Conservation (phyloP, 1,140 invertebrate genomes). For the Cheumatopsyche charites region DNA sequence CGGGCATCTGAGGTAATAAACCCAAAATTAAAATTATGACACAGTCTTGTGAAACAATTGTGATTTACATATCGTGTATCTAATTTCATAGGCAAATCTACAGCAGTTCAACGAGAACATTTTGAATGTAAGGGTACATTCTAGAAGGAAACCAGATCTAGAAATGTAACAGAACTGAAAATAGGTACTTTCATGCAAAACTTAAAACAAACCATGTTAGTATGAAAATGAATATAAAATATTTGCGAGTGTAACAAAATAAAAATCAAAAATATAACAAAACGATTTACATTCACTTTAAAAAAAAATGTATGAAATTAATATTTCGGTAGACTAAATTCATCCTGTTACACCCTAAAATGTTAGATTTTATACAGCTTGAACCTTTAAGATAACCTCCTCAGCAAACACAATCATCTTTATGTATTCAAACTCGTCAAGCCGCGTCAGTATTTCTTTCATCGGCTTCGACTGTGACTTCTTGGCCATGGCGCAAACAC, state of each 20-base stretch:
- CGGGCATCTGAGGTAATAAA: constrained; percentile 72
- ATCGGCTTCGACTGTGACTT: constrained; percentile 98
- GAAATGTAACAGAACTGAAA: background rate
- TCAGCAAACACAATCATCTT: constrained; percentile 93
- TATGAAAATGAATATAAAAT: background rate
- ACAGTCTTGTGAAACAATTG: too few relatives aligned
- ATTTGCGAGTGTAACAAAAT: constrained; percentile 47
- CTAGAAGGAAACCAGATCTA: background rate
- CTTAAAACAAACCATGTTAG: constrained; percentile 1
- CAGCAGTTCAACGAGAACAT: too few relatives aligned
- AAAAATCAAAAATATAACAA: background rate
- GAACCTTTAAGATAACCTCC: constrained; percentile 90
- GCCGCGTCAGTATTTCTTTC: constrained; percentile 94
- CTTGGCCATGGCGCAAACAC: constrained; percentile 98
- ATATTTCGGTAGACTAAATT: background rate
- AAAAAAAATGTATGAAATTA: background rate
- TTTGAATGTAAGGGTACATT: too few relatives aligned
- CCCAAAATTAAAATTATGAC: too few relatives aligned
- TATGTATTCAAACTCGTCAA: constrained; percentile 96
- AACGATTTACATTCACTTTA: background rate
- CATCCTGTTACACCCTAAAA: constrained; percentile 48
- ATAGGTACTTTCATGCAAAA: constrained; percentile 4
- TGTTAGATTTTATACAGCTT: constrained; percentile 47
- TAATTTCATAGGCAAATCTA: too few relatives aligned
- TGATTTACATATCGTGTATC: too few relatives aligned